A percentile compares a stretch with the other conserved stretches of the same genome.
Conservation (phyloP, 2,113 vertebrate species). For the Muntiacus reevesi region DNA sequence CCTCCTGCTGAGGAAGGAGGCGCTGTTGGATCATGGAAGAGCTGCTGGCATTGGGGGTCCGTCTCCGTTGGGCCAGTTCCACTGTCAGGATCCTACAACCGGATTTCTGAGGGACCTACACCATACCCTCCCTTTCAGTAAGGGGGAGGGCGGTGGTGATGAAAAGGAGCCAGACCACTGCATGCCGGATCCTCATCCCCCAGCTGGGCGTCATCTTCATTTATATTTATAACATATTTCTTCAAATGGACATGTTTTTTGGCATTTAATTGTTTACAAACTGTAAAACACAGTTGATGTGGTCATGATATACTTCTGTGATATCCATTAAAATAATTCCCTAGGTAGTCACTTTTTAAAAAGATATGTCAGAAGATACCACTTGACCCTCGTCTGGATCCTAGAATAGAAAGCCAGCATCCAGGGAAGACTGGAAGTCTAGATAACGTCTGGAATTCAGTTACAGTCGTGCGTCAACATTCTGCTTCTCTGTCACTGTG, state of each 20-base stretch:
- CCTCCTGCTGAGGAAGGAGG: background rate
- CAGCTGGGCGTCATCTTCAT: accelerated
- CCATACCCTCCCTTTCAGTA: background rate
- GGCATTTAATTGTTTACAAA: background rate
- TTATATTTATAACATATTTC: accelerated
- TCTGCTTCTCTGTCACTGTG: accelerated
- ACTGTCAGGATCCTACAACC: accelerated
- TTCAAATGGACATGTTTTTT: background rate
- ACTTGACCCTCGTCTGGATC: background rate
- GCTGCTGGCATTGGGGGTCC: background rate
- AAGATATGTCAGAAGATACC: background rate
- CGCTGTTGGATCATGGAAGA: accelerated
- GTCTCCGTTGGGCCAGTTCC: background rate
- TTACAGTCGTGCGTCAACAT: accelerated
- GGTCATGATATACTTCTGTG: background rate
- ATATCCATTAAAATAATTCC: background rate
- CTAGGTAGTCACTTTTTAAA: background rate
- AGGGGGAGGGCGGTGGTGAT: background rate
- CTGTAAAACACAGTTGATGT: too few species aligned
- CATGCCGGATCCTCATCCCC: accelerated
- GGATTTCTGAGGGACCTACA: accelerated
- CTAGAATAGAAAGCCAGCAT: background rate
- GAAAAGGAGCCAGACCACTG: background rate
- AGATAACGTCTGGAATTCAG: accelerated
- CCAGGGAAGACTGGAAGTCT: accelerated